phyloP scores from a whole-genome alignment of 1,140 invertebrate genomes.

The Cherax destructor region DNA sequence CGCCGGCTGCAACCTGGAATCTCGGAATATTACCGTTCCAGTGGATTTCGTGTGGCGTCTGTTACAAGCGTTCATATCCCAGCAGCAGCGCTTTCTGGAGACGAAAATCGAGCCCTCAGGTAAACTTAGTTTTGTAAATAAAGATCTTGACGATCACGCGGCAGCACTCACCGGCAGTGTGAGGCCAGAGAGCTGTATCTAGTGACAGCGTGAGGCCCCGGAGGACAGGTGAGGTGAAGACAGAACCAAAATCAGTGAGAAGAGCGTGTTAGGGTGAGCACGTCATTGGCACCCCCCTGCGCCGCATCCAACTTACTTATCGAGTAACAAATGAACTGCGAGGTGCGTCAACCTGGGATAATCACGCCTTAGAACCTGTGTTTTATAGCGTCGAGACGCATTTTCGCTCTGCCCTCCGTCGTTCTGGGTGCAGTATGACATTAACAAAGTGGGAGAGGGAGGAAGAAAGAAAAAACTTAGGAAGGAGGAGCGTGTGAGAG shows the following conservation, averaged over 20 bases:
- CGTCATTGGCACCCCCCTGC: conserved; percentile 24
- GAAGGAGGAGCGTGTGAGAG: too few species aligned
- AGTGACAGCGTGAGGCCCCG: background rate
- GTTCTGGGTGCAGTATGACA: background rate
- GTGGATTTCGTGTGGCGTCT: conserved; percentile 32
- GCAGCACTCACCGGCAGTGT: background rate
- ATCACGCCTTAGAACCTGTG: conserved; percentile 41
- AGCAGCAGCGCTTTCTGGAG: background rate
- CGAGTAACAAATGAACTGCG: conserved; percentile 67
- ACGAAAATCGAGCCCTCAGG: background rate
- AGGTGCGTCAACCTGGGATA: conserved; percentile 57
- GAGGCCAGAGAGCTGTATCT: background rate
- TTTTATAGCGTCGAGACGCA: conserved; percentile 18
- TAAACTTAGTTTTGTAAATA: background rate
- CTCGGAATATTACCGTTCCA: conserved; percentile 64
- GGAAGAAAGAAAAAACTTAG: too few species aligned
- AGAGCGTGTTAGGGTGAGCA: background rate
- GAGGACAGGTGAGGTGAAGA: conserved; percentile 1
- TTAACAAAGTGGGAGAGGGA: background rate
- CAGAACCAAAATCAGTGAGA: conserved; percentile 6
- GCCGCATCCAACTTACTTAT: conserved; percentile 58
- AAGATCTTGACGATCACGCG: background rate
- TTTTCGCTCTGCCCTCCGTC: background rate
- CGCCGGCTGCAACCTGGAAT: conserved; percentile 60
- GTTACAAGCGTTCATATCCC: background rate